A percentile compares a stretch with the other conserved stretches of the same genome.
These are phyloP conservation scores for Hippoglossus hippoglossus DNA, from an alignment of 2,797 vertebrate species.

Conservation along the genomic window DNA sequence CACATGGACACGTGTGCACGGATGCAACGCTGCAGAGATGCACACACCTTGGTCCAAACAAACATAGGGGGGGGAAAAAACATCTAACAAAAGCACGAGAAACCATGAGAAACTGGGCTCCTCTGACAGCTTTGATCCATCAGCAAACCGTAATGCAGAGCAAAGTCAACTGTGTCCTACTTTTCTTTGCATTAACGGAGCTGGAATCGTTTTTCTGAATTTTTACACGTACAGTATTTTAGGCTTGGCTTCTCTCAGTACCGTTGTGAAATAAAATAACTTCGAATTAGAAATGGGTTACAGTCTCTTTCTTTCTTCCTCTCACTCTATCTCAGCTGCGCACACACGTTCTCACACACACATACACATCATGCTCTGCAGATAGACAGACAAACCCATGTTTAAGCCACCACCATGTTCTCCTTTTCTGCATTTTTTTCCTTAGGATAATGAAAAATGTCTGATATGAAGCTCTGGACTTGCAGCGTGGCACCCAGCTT, in stretches of 20 bases:
- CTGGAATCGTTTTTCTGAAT: slow-evolving; percentile 51
- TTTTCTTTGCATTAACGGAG: slow-evolving; percentile 70
- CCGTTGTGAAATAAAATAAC: slow-evolving; percentile 63
- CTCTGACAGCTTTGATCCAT: slow-evolving; percentile 75
- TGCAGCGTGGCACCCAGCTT: slow-evolving; percentile 78
- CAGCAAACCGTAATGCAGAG: slow-evolving; percentile 70
- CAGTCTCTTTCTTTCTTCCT: slow-evolving; percentile 31
- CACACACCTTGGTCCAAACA: slow-evolving; percentile 59
- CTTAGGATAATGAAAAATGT: slow-evolving; percentile 57
- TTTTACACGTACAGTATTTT: slow-evolving; percentile 64
- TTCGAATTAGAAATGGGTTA: slow-evolving; percentile 68
- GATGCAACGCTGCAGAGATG: background rate
- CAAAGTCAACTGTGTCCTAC: slow-evolving; percentile 73
- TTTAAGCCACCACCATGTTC: slow-evolving; percentile 61
- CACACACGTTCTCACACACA: slow-evolving; percentile 1
- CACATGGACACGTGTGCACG: background rate
- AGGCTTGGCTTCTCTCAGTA: slow-evolving; percentile 41
- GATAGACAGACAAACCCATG: slow-evolving; percentile 51
- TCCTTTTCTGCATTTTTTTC: slow-evolving; percentile 43
- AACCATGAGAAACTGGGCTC: slow-evolving; percentile 63
- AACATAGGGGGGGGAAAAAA: slow-evolving; percentile 29
- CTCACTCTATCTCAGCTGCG: slow-evolving; percentile 24
- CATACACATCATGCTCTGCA: slow-evolving; percentile 12
- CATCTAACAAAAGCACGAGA: slow-evolving; percentile 53
- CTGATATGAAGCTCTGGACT: slow-evolving; percentile 71